Evolutionary conservation across 2,113 vertebrate species (phyloP).

Genomic region (Ondatra zibethicus): DNA sequence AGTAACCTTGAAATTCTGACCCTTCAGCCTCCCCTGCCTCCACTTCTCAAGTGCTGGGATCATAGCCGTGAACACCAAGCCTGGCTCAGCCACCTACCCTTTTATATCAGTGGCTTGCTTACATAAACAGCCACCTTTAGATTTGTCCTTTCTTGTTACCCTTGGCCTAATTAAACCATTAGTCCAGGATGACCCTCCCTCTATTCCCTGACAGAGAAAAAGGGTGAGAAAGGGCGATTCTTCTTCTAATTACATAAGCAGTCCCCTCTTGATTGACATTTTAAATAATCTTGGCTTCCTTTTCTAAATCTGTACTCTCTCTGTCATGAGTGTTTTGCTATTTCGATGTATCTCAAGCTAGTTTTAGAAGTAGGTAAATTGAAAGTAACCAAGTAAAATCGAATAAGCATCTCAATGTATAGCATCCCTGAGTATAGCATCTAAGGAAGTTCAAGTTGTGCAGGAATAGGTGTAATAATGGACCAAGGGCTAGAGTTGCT

Average conservation of each 20-base stretch:
- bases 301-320: constrained; percentile 69
- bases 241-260: constrained; percentile 60
- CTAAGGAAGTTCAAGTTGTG: neutral
- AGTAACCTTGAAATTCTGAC: neutral
- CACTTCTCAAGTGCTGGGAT: neutral
- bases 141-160: constrained; percentile 8
- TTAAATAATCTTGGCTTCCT: constrained; percentile 64
- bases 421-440: neutral
- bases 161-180: neutral
- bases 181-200: neutral
- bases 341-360: constrained; percentile 52
- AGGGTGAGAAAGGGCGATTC: constrained; percentile 61
- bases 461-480: neutral
- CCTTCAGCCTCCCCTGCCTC: neutral
- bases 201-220: constrained; percentile 7
- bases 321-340: constrained; percentile 54
- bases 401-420: constrained; percentile 53
- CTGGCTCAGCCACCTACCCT: neutral
- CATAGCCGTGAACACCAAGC: neutral
- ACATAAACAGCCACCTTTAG: neutral
- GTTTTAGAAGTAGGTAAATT: constrained; percentile 54
- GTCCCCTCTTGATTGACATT: constrained; percentile 53
- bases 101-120: neutral
- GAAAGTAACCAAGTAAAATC: constrained; percentile 60
- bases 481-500: neutral